Conservation (phyloP, 2,797 vertebrate genomes). For the Gambelia wislizenii region DNA sequence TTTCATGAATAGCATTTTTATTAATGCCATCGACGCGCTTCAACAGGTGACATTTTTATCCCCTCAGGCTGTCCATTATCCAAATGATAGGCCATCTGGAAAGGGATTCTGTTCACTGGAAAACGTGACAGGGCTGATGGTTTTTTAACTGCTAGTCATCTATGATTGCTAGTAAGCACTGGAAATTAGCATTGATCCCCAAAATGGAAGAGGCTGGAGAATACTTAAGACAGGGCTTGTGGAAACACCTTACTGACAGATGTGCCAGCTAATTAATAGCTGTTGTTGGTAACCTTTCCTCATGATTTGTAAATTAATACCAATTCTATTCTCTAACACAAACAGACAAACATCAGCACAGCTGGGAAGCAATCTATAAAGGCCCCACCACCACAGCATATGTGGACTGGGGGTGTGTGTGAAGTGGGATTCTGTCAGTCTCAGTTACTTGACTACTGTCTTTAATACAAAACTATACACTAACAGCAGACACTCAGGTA, state of each 20-base stretch:
- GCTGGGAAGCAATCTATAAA: slow-evolving; percentile 57
- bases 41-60: slow-evolving; percentile 85
- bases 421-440: slow-evolving; percentile 35
- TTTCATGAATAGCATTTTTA: slow-evolving; percentile 74
- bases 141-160: slow-evolving; percentile 86
- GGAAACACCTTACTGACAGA: slow-evolving; percentile 74
- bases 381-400: slow-evolving; percentile 52
- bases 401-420: slow-evolving; percentile 39
- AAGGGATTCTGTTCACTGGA: slow-evolving; percentile 83
- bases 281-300: slow-evolving; percentile 71
- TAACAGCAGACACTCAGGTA: slow-evolving; percentile 42
- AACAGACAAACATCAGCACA: slow-evolving; percentile 67
- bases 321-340: slow-evolving; percentile 69
- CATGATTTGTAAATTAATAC: slow-evolving; percentile 74
- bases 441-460: slow-evolving; percentile 40
- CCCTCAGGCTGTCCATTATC: slow-evolving; percentile 84
- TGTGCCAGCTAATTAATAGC: slow-evolving; percentile 75
- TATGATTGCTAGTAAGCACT: slow-evolving; percentile 82
- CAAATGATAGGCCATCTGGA: slow-evolving; percentile 85
- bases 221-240: slow-evolving; percentile 72
- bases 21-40: slow-evolving; percentile 80
- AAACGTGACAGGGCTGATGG: slow-evolving; percentile 83
- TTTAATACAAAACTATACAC: neutral
- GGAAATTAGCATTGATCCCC: slow-evolving; percentile 80
- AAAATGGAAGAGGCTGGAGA: slow-evolving; percentile 79